Evolutionary conservation across 1,140 invertebrate species (phyloP).

Genomic region (Aphelinus certus): DNA sequence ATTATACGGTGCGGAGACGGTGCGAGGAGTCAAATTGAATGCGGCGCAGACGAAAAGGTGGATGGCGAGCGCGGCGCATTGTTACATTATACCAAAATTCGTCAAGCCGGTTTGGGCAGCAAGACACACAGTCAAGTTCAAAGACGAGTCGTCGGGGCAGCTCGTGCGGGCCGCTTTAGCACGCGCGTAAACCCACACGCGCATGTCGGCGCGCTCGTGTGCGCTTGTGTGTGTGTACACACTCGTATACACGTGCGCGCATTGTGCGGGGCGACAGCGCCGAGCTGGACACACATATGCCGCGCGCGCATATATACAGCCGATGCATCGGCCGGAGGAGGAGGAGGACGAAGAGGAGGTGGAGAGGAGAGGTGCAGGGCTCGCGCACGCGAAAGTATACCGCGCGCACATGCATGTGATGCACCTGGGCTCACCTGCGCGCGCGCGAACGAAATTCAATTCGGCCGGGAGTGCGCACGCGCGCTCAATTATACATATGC

Average conservation of each 20-base stretch:
- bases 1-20: neutral
- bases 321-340: no score
- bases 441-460: constrained; percentile 32
- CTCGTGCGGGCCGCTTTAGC: no score
- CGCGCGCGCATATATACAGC: no score
- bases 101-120: constrained; percentile 17
- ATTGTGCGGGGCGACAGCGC: neutral
- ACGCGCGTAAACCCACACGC: no score
- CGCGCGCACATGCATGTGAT: no score
- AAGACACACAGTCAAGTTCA: constrained; percentile 8
- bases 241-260: neutral
- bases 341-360: no score
- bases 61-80: neutral
- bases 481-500: constrained; percentile 26
- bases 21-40: constrained; percentile 13
- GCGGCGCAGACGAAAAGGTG: neutral
- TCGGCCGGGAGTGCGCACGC: constrained; percentile 21
- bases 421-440: constrained; percentile 41
- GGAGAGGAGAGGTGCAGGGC: neutral
- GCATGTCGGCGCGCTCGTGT: neutral
- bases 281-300: neutral
- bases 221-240: neutral
- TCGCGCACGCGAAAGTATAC: constrained; percentile 10
- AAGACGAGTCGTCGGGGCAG: constrained; percentile 6
- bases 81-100: constrained; percentile 10